Percentiles rank a stretch among this genome's conserved stretches.
These are phyloP conservation scores for Orchestes rusci DNA, from an alignment of 2,888 invertebrate species.

Conservation along the genomic window DNA sequence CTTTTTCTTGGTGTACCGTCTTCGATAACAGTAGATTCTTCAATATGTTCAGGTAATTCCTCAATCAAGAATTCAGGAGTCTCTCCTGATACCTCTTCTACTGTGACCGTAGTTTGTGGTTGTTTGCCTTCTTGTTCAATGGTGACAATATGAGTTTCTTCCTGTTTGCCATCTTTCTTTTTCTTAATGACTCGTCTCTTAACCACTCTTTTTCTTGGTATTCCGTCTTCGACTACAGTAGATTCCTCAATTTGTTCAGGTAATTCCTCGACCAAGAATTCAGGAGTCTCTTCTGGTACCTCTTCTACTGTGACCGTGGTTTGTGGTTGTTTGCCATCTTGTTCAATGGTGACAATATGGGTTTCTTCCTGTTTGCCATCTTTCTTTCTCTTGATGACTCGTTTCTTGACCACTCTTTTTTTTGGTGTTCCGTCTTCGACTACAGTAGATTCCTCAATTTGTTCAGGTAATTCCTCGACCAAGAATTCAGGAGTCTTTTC, in stretches of 20 bases:
- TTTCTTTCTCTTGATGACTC: slow-evolving; percentile 30
- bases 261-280: slow-evolving; percentile 24
- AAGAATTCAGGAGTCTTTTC: slow-evolving; percentile 32
- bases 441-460: slow-evolving; percentile 26
- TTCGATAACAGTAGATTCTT: slow-evolving; percentile 29
- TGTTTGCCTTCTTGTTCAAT: slow-evolving; percentile 44
- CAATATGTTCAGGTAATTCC: slow-evolving; percentile 30
- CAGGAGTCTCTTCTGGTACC: slow-evolving; percentile 24
- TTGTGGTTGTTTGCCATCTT: slow-evolving; percentile 35
- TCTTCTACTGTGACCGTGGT: slow-evolving; percentile 32
- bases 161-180: slow-evolving; percentile 40
- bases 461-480: slow-evolving; percentile 31
- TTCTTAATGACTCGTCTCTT: slow-evolving; percentile 43
- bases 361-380: slow-evolving; percentile 35
- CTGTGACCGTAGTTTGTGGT: slow-evolving; percentile 41
- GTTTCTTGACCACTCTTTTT: slow-evolving; percentile 36
- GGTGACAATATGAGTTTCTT: slow-evolving; percentile 40
- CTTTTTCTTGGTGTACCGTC: slow-evolving; percentile 30
- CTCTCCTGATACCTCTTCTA: slow-evolving; percentile 31
- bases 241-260: slow-evolving; percentile 30
- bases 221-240: slow-evolving; percentile 28
- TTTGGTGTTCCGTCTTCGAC: slow-evolving; percentile 31
- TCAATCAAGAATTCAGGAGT: slow-evolving; percentile 31
- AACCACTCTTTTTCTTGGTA: slow-evolving; percentile 31
- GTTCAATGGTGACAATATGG: slow-evolving; percentile 38